Percentiles rank a stretch among this genome's conserved stretches.
These are phyloP conservation scores for Gonatopus flavifemur DNA, from an alignment of 1,140 invertebrate species.

Conservation along the genomic window DNA sequence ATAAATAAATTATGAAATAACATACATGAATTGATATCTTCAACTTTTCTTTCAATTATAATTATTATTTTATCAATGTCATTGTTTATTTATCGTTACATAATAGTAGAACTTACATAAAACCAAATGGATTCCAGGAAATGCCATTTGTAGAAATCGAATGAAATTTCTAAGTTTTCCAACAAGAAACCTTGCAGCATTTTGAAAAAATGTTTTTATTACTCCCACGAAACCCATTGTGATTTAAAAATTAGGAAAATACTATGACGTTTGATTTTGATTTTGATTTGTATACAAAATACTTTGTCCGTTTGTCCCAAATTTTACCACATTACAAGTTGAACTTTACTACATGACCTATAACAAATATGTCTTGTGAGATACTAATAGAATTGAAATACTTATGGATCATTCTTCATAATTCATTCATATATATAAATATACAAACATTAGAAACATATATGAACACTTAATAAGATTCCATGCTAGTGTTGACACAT, in stretches of 20 bases:
- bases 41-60: conserved; percentile 21
- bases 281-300: conserved; percentile 5
- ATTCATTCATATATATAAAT: neutral
- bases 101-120: conserved; percentile 40
- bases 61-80: conserved; percentile 1
- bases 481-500: neutral
- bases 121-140: conserved; percentile 29
- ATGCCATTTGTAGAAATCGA: conserved; percentile 23
- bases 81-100: conserved; percentile 9
- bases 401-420: neutral
- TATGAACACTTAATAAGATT: conserved; percentile 1
- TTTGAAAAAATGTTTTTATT: conserved; percentile 23
- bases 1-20: no score
- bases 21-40: no score
- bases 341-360: conserved; percentile 21
- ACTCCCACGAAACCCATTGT: conserved; percentile 27
- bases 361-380: conserved; percentile 20
- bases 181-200: conserved; percentile 22
- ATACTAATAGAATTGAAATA: neutral
- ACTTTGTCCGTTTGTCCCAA: neutral
- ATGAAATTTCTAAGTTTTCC: conserved; percentile 36
- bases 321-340: conserved; percentile 4
- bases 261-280: conserved; percentile 10
- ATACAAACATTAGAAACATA: neutral
- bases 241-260: conserved; percentile 4